Conservation (phyloP, 2,888 invertebrate species). For the Deilephila porcellus region DNA sequence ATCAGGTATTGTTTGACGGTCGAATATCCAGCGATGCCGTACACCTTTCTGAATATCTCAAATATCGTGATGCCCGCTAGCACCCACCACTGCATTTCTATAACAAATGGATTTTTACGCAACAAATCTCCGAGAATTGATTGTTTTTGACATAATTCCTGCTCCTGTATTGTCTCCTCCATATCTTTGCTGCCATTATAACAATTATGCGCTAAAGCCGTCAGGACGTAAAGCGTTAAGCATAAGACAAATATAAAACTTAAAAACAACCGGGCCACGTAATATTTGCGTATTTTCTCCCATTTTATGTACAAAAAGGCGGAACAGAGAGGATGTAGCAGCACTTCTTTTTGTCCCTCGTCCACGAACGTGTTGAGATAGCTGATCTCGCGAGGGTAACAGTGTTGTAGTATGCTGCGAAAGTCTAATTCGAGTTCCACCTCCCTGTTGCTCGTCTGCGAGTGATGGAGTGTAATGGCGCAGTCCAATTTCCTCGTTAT, state of each 20-base stretch:
- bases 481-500: constrained; percentile 92
- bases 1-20: constrained; percentile 92
- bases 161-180: constrained; percentile 89
- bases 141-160: constrained; percentile 91
- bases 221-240: constrained; percentile 92
- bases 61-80: constrained; percentile 91
- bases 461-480: constrained; percentile 91
- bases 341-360: constrained; percentile 94
- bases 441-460: constrained; percentile 91
- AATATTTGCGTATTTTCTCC: constrained; percentile 95
- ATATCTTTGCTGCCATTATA: constrained; percentile 92
- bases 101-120: constrained; percentile 89
- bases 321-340: constrained; percentile 94
- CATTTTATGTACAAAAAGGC: constrained; percentile 95
- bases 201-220: constrained; percentile 93
- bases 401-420: constrained; percentile 91
- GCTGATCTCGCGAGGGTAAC: constrained; percentile 93
- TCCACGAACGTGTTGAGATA: constrained; percentile 94
- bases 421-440: constrained; percentile 93
- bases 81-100: constrained; percentile 94
- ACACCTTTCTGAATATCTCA: constrained; percentile 91
- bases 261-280: constrained; percentile 90
- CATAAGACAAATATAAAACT: constrained; percentile 92
- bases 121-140: constrained; percentile 91
- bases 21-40: constrained; percentile 92